Conservation (phyloP, 2,888 invertebrate genomes). For the Polyploca ridens region DNA sequence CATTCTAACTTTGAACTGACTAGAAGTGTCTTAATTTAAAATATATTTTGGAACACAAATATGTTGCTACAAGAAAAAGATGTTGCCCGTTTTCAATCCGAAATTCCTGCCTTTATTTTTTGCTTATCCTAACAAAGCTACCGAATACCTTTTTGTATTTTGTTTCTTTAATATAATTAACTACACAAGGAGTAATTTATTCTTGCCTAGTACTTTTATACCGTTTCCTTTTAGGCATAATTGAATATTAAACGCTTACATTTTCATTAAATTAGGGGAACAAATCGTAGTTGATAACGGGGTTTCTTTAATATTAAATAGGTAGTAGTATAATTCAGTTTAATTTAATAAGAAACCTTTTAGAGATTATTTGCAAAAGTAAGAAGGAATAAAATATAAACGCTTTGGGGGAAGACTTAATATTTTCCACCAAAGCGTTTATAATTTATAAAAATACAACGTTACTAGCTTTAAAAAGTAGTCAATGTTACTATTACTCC, state of each 20-base stretch:
- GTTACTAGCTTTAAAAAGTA: no score
- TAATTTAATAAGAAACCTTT: neutral
- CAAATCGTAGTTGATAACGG: neutral
- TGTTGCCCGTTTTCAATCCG: neutral
- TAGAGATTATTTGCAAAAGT: neutral
- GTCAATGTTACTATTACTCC: no score
- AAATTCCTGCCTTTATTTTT: neutral
- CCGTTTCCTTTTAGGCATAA: neutral
- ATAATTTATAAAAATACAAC: no score
- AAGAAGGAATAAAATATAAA: no score
- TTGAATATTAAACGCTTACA: conserved; percentile 1
- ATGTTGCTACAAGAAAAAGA: neutral
- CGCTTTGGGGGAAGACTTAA: no score
- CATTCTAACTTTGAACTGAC: no score
- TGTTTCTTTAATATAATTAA: conserved; percentile 8
- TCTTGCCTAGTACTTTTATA: neutral
- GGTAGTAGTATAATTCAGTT: neutral
- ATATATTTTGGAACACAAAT: neutral
- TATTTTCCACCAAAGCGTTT: no score
- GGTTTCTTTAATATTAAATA: neutral
- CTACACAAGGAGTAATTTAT: conserved; percentile 4
- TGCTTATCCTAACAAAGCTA: neutral
- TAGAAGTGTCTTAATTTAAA: no score
- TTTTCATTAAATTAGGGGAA: neutral
- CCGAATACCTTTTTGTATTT: conserved; percentile 1